Evolutionary conservation across 2,888 invertebrate genomes (phyloP).

Genomic region (Lepidocyrtoides sp.): DNA sequence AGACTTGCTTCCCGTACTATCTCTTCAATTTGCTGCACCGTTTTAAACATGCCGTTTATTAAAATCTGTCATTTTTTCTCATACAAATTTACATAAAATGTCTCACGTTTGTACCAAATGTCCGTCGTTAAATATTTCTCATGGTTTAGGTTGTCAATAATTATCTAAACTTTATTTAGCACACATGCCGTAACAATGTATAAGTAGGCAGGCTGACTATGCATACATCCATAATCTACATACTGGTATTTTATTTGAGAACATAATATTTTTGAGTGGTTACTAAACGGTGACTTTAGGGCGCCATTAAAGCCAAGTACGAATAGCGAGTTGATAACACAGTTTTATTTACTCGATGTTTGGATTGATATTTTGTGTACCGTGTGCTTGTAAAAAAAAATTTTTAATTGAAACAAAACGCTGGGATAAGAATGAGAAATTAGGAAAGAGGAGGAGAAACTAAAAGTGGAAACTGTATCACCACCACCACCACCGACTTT

Average conservation of each 20-base stretch:
- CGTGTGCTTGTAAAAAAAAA: neutral
- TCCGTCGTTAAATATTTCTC: conserved; percentile 10
- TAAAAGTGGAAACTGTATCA: conserved; percentile 1
- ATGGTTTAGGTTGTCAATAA: neutral
- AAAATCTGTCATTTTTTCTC: neutral
- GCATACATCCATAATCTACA: neutral
- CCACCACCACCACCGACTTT: neutral
- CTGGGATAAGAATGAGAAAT: conserved; percentile 25
- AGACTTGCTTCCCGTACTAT: neutral
- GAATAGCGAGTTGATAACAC: conserved; percentile 3
- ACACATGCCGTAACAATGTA: no score
- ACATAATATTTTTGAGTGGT: conserved; percentile 16
- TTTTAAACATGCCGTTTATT: conserved; percentile 14
- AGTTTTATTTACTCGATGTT: neutral
- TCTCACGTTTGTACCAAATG: neutral
- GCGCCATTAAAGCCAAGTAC: conserved; percentile 29
- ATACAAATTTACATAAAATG: neutral
- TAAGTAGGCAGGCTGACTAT: no score
- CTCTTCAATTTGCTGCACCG: neutral
- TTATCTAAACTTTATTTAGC: neutral
- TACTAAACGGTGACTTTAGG: conserved; percentile 26
- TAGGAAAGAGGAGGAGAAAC: conserved; percentile 22
- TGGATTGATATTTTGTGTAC: neutral
- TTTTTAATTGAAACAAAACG: conserved; percentile 5
- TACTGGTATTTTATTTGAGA: neutral